A percentile compares a stretch with the other conserved stretches of the same genome.
Conservation (phyloP, 2,113 vertebrate species). For the Brachyhypopomus gauderio region DNA sequence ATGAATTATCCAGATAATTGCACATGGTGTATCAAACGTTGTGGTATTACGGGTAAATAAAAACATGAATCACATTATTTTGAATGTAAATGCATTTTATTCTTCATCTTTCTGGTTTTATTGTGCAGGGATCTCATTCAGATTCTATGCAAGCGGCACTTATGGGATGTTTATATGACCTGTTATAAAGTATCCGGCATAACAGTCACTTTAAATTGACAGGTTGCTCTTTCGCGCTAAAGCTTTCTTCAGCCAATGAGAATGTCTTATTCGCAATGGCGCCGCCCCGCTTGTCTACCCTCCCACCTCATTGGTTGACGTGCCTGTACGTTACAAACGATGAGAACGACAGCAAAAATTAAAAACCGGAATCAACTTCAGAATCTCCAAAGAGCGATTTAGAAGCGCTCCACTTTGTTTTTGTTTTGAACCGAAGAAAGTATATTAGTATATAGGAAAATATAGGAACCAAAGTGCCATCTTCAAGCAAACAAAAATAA, state of each 20-base stretch:
- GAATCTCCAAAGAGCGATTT: neutral
- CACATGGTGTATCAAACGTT: too few species aligned
- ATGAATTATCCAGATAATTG: too few species aligned
- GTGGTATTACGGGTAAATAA: too few species aligned
- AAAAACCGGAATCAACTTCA: slow-evolving; percentile 1
- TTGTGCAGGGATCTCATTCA: too few species aligned
- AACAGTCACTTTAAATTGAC: neutral
- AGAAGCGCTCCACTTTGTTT: neutral
- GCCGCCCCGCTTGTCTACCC: neutral
- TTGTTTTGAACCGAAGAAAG: neutral
- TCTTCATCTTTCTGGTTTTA: too few species aligned
- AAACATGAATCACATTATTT: too few species aligned
- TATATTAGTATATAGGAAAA: neutral
- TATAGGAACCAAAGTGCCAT: neutral
- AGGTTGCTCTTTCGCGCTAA: slow-evolving; percentile 13
- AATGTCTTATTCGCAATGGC: neutral
- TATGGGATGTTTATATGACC: neutral
- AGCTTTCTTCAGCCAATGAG: neutral
- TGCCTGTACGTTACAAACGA: neutral
- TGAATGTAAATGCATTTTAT: too few species aligned
- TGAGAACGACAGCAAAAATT: slow-evolving; percentile 24
- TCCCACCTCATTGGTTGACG: neutral
- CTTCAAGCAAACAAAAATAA: neutral
- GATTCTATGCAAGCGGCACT: too few species aligned
- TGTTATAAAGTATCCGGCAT: neutral